These are phyloP conservation scores for Drosophila subsilvestris DNA, from an alignment of 2,888 invertebrate species.

Conservation along the genomic window DNA sequence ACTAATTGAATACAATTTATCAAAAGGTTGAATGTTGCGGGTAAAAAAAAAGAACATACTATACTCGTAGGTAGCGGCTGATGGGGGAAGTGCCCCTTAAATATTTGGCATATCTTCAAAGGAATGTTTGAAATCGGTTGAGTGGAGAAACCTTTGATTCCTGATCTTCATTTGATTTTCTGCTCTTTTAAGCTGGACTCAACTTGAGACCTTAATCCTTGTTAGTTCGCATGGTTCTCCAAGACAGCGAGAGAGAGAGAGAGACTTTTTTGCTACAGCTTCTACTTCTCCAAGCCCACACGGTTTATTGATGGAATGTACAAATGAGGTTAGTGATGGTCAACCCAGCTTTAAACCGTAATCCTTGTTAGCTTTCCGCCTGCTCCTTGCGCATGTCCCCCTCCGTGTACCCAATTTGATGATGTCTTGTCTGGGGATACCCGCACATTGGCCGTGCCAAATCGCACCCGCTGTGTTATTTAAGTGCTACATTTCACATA, in stretches of 20 bases:
- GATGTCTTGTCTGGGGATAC: not conserved
- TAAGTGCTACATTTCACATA: slow-evolving; percentile 78
- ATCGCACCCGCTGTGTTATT: slow-evolving; percentile 72
- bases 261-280: not conserved
- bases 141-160: not conserved
- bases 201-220: not conserved
- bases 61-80: too few species aligned
- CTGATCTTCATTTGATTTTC: not conserved
- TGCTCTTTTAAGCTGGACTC: not conserved
- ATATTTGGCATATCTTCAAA: not conserved
- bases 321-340: not conserved
- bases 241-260: not conserved
- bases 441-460: slow-evolving; percentile 14
- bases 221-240: not conserved
- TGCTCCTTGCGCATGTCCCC: not conserved
- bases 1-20: slow-evolving; percentile 38
- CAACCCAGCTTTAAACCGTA: not conserved
- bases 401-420: not conserved
- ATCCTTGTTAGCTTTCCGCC: not conserved
- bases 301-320: not conserved
- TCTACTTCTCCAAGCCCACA: not conserved
- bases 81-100: not conserved
- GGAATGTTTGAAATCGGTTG: not conserved
- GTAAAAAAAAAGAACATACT: not conserved
- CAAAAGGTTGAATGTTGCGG: slow-evolving; percentile 1